Conservation (phyloP, 2,797 vertebrate species). For the Danio tinwini region DNA sequence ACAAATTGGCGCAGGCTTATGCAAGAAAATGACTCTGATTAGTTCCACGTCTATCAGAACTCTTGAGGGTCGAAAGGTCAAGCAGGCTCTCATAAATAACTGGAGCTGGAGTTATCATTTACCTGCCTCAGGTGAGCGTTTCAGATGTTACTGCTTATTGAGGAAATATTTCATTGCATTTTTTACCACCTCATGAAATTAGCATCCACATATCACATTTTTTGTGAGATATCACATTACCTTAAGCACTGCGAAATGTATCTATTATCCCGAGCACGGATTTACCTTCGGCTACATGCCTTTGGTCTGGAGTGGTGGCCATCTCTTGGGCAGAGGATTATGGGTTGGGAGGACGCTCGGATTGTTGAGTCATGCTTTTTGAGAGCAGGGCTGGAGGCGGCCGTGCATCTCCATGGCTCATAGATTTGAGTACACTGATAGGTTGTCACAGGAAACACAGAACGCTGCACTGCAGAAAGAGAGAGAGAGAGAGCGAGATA, state of each 20-base stretch:
- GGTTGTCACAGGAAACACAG: constrained; percentile 55
- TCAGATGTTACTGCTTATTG: constrained; percentile 33
- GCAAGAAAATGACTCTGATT: constrained; percentile 58
- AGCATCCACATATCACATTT: constrained; percentile 11
- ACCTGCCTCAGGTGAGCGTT: constrained; percentile 35
- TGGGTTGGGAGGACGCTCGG: constrained; percentile 9
- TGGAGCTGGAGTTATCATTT: constrained; percentile 9
- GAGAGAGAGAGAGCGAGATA: constrained; percentile 42
- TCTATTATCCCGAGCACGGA: constrained; percentile 12
- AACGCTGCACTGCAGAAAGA: constrained; percentile 56
- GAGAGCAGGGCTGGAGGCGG: constrained; percentile 38
- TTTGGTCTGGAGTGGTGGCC: constrained; percentile 31
- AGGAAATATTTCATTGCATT: constrained; percentile 32
- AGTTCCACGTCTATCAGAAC: constrained; percentile 46
- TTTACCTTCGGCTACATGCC: background rate
- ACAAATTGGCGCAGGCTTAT: constrained; percentile 44
- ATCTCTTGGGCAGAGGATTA: constrained; percentile 42
- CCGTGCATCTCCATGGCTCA: constrained; percentile 58
- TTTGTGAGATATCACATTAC: constrained; percentile 26
- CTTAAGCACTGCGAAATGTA: constrained; percentile 18
- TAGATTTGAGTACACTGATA: constrained; percentile 60
- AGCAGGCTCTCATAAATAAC: constrained; percentile 1
- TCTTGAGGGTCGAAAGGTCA: constrained; percentile 41
- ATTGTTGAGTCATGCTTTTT: constrained; percentile 48
- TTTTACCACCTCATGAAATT: constrained; percentile 21